Conservation (phyloP, 2,888 invertebrate species). For the Acanthoscelides obtectus region DNA sequence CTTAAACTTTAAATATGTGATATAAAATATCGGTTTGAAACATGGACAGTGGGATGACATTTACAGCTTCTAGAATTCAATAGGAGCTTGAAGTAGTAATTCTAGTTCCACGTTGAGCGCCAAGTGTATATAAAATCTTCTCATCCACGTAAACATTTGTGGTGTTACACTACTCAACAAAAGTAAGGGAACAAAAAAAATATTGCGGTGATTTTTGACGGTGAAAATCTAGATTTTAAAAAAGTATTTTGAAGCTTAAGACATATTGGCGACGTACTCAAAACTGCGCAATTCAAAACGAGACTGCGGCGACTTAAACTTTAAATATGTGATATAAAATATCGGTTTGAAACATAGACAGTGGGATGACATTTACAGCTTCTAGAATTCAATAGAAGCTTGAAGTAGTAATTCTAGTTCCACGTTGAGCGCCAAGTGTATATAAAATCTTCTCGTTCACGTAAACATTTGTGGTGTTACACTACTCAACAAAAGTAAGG, state of each 20-base stretch:
- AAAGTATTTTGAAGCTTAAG: too few species aligned
- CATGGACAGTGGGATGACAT: neutral
- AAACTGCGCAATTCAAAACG: neutral
- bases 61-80: too few species aligned
- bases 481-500: too few species aligned
- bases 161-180: too few species aligned
- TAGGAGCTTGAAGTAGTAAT: too few species aligned
- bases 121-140: neutral
- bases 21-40: neutral
- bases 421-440: neutral
- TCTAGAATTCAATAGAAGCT: too few species aligned
- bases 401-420: too few species aligned
- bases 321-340: neutral
- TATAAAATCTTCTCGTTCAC: neutral
- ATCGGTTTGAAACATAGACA: neutral
- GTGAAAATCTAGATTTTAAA: too few species aligned
- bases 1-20: neutral
- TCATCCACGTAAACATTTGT: neutral
- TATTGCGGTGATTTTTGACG: too few species aligned
- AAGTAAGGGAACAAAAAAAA: too few species aligned
- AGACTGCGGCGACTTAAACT: neutral
- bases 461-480: too few species aligned
- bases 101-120: neutral
- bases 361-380: neutral
- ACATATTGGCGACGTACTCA: neutral